Evolutionary conservation across 2,888 invertebrate genomes (phyloP), one percentile per base, ranked within the genome.

Genomic region (Neoascia interrupta): DNA sequence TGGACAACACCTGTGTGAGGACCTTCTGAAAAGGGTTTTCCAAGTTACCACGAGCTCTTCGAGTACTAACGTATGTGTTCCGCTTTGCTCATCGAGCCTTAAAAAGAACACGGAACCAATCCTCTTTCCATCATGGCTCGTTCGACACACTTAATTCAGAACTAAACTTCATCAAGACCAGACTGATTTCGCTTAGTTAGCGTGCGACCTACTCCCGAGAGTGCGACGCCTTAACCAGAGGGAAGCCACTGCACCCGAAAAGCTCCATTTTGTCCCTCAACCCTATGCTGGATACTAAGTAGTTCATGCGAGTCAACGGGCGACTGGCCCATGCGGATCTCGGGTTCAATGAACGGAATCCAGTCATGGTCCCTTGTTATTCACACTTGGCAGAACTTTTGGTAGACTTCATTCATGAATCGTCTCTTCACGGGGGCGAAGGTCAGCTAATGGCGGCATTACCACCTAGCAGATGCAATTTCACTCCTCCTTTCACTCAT

Each of bases 401-500:
- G n/a, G n/a, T n/a, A 11, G 36, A 43, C 6, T 66, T 56, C 16
- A 21, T 66, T 3, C 54, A 66, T 54, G 1, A 4, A 2, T 31
- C 34, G n/a, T 36, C 54, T 3, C 37, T 45, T 1, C 56, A 43
- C n/a, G 66, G 64, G 1, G 64, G 41, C 6, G 56, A 45, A 13
- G 23, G n/a, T n/a, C n/a, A 34, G 2, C 18, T 68, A 5, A 39
- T 68, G 31, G 8, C 63, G 2, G 60, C 61, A 1, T 47, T 81
- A 3, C 68, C 63, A 3, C 47, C 60, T 18, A 72, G 72, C 47
- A 37, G 79, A 2, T 19, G 37, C 4, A n/a, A 23, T 5, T 19
- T 79, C 5, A 39, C 53, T 1, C 43, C 63, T 5, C 61, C 79
- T 3, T 81, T 81, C 47, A 36, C 60, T 4, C 28, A 53, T n/a